Evolutionary conservation across 2,888 invertebrate genomes (phyloP).

Genomic region (Eilema depressum): DNA sequence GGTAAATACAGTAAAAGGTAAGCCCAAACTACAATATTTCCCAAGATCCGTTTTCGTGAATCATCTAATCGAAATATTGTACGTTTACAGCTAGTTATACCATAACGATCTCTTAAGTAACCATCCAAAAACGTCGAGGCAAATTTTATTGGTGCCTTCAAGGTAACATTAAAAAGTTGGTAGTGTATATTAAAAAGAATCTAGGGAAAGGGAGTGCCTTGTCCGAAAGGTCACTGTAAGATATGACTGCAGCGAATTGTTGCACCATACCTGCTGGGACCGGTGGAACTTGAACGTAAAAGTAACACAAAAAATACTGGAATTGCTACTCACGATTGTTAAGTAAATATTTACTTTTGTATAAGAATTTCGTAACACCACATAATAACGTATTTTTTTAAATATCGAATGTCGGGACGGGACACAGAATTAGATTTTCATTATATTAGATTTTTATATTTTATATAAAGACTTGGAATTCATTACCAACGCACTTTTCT

Average conservation of each 20-base stretch:
- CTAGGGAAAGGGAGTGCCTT: slow-evolving; percentile 33
- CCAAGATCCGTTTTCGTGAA: slow-evolving; percentile 13
- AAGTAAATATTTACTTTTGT: neutral
- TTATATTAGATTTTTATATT: too few species aligned
- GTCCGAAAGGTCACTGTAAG: slow-evolving; percentile 31
- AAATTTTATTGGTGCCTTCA: slow-evolving; percentile 18
- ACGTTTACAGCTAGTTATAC: slow-evolving; percentile 8
- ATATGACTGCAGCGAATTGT: slow-evolving; percentile 18
- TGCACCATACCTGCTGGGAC: slow-evolving; percentile 22
- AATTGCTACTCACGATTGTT: slow-evolving; percentile 20
- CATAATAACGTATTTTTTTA: neutral
- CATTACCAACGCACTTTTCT: too few species aligned
- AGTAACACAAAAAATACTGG: slow-evolving; percentile 2
- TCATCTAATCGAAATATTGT: slow-evolving; percentile 25
- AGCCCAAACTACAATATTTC: neutral
- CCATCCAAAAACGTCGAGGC: slow-evolving; percentile 9
- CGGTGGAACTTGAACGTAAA: slow-evolving; percentile 23
- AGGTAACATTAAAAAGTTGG: slow-evolving; percentile 23
- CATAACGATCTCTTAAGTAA: slow-evolving; percentile 10
- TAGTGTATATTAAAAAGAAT: slow-evolving; percentile 25
- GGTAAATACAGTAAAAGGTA: neutral
- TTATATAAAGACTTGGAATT: too few species aligned
- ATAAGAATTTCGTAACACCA: neutral
- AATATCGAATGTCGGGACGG: neutral
- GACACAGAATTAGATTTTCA: too few species aligned